A percentile compares a stretch with the other conserved stretches of the same genome.
These are phyloP conservation scores for Epicauta chinensis DNA, from an alignment of 1,140 invertebrate genomes.

Conservation along the genomic window DNA sequence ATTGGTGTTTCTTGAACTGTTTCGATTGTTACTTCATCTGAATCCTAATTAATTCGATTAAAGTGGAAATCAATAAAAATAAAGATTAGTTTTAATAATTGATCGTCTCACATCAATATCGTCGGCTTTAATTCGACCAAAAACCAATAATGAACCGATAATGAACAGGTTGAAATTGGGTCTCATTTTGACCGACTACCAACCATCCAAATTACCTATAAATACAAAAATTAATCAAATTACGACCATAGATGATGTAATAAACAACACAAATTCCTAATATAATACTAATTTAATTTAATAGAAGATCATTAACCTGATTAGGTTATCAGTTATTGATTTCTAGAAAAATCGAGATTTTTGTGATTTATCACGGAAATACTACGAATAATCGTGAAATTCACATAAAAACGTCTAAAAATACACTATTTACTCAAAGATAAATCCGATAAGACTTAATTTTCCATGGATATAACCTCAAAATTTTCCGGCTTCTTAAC, in stretches of 20 bases:
- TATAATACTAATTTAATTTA: conserved; percentile 12
- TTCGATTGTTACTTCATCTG: conserved; percentile 41
- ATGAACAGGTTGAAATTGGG: background rate
- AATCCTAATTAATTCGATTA: too few species aligned
- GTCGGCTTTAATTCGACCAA: background rate
- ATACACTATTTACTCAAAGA: background rate
- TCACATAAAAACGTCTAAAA: background rate
- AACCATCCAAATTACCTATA: conserved; percentile 8
- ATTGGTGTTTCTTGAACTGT: conserved; percentile 23
- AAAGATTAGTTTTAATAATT: too few species aligned
- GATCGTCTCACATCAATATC: background rate
- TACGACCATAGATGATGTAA: background rate
- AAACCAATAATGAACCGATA: conserved; percentile 2
- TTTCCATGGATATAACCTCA: conserved; percentile 9
- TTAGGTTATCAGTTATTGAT: conserved; percentile 1
- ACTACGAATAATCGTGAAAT: background rate
- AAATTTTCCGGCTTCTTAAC: conserved; percentile 2
- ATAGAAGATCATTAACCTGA: conserved; percentile 7
- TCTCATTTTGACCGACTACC: background rate
- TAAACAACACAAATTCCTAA: conserved; percentile 4
- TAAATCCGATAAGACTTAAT: background rate
- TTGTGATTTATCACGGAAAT: background rate
- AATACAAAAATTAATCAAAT: background rate
- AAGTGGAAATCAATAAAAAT: too few species aligned
- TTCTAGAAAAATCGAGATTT: background rate